These are phyloP conservation scores for Nipponia nippon DNA, from an alignment of 2,113 vertebrate genomes.

Conservation along the genomic window DNA sequence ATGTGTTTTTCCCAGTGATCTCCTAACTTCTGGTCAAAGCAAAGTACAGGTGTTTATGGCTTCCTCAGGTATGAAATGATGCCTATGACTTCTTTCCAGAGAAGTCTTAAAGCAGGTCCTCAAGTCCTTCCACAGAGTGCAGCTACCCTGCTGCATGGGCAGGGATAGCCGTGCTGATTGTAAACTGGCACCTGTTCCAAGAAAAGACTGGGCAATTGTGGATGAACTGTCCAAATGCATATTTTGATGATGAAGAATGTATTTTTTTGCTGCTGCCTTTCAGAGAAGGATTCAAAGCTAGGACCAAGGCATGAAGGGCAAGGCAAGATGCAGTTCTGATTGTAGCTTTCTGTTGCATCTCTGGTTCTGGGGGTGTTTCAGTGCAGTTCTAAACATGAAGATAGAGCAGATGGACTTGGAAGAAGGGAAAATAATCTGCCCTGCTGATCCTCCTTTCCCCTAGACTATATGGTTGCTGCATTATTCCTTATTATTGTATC, in stretches of 20 bases:
- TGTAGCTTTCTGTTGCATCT: background rate
- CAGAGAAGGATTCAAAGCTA: background rate
- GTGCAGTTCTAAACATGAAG: background rate
- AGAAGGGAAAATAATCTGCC: background rate
- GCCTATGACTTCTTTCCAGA: background rate
- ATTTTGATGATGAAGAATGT: background rate
- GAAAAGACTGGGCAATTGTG: rapidly evolving
- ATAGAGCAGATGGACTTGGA: background rate
- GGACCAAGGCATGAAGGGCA: background rate
- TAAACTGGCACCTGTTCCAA: background rate
- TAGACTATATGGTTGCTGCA: background rate
- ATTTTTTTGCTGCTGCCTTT: background rate
- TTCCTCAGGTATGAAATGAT: background rate
- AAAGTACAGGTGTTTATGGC: background rate
- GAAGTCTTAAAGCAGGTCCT: background rate
- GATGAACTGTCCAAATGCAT: background rate
- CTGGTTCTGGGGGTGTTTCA: background rate
- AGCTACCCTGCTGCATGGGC: background rate
- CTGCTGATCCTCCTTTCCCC: background rate
- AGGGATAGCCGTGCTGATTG: background rate
- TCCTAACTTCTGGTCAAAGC: background rate
- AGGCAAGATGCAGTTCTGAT: background rate
- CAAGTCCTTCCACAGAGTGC: background rate
- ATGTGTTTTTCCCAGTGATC: background rate
- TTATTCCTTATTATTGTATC: background rate